Evolutionary conservation across 2,113 vertebrate species (phyloP), one percentile per base, ranked within the genome.

Genomic region (Gymnorhina tibicen): DNA sequence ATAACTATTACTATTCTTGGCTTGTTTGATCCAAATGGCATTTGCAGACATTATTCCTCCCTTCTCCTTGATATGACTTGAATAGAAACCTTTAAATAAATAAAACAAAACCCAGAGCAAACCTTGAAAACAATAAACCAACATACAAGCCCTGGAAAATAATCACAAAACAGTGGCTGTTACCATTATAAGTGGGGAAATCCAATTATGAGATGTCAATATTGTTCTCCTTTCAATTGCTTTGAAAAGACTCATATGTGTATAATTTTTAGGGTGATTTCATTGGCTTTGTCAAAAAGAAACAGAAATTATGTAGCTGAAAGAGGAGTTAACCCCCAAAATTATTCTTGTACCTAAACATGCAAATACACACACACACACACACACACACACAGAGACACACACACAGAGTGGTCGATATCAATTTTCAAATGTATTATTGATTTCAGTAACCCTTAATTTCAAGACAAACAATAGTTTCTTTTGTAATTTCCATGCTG

Each of bases 401-500:
- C 20, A 93, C 89, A 84, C 89, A 91, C 22, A 77, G 10, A 86
- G 52, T 87, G 97, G 93, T 98, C 96, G 46, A 97, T 97, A 98
- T 94, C 85, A 97, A 97, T 98, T 98, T 98, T 97, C 92, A 97
- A 97, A 97, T 97, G 95, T 95, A 91, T 78, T 97, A 98, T 98
- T 97, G 98, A 98, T 98, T 96, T 79, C 86, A 88, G 93, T 87
- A 97, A 69, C 78, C 94, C 96, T 97, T 97, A 97, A 98, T 98
- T 98, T 98, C 93, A 96, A 97, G 97, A 93, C 79, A 96, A 98
- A 97, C 95, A 97, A 93, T 97, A 85, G 91, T 96, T 98, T 98
- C 94, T 96, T 97, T 97, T 93, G 96, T 97, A 96, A 98, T 98
- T 98, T 98, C 95, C 96, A 96, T 95, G 93, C 93, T 97, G 91